Percentiles rank a stretch among this genome's conserved stretches.
These are phyloP conservation scores for Ischnura elegans DNA, from an alignment of 2,888 invertebrate species.

Conservation along the genomic window DNA sequence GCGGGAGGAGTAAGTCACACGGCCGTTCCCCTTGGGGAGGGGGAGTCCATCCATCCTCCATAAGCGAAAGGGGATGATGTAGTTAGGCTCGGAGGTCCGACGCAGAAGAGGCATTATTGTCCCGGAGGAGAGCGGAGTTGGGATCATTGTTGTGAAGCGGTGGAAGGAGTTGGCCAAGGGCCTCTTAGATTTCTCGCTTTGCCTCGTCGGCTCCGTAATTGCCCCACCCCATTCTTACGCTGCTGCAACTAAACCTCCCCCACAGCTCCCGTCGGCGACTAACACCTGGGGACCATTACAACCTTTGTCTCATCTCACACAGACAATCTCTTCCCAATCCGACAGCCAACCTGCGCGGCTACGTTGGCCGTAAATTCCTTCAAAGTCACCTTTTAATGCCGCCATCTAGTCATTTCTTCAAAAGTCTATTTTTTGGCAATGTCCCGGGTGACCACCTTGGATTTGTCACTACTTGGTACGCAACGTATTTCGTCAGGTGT, in stretches of 20 bases:
- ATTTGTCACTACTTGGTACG: too few species aligned
- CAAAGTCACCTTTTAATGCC: background rate
- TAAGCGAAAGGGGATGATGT: constrained; percentile 28
- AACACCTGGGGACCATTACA: constrained; percentile 39
- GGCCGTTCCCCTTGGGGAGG: constrained; percentile 1
- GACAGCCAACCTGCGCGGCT: background rate
- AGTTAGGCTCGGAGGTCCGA: background rate
- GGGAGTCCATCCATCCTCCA: background rate
- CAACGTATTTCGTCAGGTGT: too few species aligned
- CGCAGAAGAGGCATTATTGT: background rate
- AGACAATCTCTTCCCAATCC: background rate
- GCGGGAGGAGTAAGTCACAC: constrained; percentile 39
- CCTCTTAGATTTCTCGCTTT: constrained; percentile 55
- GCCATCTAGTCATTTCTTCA: background rate
- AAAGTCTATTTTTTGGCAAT: too few species aligned
- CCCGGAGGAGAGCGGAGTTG: background rate
- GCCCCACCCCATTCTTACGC: constrained; percentile 11
- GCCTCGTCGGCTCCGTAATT: constrained; percentile 49
- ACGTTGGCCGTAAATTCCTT: background rate
- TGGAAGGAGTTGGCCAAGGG: constrained; percentile 31
- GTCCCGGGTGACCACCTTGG: too few species aligned
- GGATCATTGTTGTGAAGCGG: background rate
- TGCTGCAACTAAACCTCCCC: background rate
- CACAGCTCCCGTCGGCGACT: background rate
- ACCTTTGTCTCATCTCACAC: constrained; percentile 45